Conservation (phyloP, 2,113 vertebrate species). For the Verasper variegatus region DNA sequence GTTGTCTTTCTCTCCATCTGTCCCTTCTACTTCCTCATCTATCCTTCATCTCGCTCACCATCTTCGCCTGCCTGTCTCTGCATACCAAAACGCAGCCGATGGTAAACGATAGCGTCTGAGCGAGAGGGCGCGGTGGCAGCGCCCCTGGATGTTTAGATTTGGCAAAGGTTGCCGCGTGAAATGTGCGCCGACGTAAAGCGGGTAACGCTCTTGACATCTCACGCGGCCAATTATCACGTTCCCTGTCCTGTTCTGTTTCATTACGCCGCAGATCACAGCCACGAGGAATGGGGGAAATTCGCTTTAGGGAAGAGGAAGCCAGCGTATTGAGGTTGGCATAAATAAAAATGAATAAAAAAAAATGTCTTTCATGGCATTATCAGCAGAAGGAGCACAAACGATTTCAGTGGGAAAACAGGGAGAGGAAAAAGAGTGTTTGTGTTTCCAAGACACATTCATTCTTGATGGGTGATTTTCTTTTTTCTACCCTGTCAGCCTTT, state of each 20-base stretch:
- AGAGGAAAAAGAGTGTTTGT: conserved; percentile 38
- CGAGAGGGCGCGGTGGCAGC: conserved; percentile 29
- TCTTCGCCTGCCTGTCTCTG: conserved; percentile 37
- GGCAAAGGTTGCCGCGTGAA: conserved; percentile 51
- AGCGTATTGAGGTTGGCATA: conserved; percentile 18
- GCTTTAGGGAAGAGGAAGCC: conserved; percentile 43
- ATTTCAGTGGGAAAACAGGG: conserved; percentile 38
- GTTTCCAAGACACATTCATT: conserved; percentile 50
- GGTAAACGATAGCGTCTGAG: conserved; percentile 55
- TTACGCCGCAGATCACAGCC: conserved; percentile 56
- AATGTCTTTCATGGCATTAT: background rate
- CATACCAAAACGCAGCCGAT: conserved; percentile 61
- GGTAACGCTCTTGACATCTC: conserved; percentile 56
- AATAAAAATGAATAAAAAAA: conserved; percentile 11
- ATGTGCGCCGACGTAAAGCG: conserved; percentile 50
- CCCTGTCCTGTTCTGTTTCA: conserved; percentile 53
- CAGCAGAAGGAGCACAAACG: conserved; percentile 27
- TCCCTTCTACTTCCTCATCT: conserved; percentile 47
- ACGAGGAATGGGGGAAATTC: conserved; percentile 49
- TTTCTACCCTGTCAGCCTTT: conserved; percentile 53
- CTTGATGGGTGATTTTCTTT: conserved; percentile 40
- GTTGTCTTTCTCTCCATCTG: conserved; percentile 56
- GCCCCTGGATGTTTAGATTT: conserved; percentile 53
- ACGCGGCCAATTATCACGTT: conserved; percentile 60
- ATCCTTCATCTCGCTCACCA: conserved; percentile 50